Percentiles rank a stretch among this genome's conserved stretches.
Conservation (phyloP, 2,797 vertebrate species). For the Myripristis murdjan region DNA sequence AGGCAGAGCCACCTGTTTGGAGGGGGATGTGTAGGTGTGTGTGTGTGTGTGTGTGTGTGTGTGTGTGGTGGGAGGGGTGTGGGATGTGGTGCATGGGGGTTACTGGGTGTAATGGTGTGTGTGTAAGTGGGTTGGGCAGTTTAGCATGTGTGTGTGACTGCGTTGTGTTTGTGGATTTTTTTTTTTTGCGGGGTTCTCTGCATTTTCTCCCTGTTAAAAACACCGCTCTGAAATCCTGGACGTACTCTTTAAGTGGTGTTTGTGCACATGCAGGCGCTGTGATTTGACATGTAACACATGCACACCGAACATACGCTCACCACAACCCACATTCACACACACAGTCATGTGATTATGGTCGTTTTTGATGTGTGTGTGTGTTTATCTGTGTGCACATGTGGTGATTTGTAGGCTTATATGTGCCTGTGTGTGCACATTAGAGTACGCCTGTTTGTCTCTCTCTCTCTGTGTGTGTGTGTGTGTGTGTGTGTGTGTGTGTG, state of each 20-base stretch:
- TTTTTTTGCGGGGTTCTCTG: no score
- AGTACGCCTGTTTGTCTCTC: no score
- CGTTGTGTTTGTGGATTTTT: constrained; percentile 1
- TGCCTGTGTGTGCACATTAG: background rate
- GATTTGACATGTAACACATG: constrained; percentile 9
- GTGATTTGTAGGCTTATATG: background rate
- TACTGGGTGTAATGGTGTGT: constrained; percentile 44
- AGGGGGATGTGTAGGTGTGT: constrained; percentile 61
- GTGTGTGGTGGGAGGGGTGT: constrained; percentile 46
- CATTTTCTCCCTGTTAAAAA: no score
- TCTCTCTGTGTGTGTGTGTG: background rate
- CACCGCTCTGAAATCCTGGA: constrained; percentile 19
- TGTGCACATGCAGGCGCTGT: background rate
- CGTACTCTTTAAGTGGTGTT: background rate
- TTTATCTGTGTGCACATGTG: background rate
- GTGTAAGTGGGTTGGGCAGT: constrained; percentile 32
- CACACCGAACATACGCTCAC: constrained; percentile 40
- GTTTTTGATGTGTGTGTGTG: constrained; percentile 52
- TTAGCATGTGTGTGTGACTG: constrained; percentile 29
- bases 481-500: constrained; percentile 22
- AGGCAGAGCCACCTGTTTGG: constrained; percentile 80
- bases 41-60: constrained; percentile 32
- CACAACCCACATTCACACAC: constrained; percentile 27
- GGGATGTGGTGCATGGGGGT: constrained; percentile 45
- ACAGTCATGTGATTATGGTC: constrained; percentile 39